Conservation (phyloP, 2,113 vertebrate species). For the Grammomys surdaster region DNA sequence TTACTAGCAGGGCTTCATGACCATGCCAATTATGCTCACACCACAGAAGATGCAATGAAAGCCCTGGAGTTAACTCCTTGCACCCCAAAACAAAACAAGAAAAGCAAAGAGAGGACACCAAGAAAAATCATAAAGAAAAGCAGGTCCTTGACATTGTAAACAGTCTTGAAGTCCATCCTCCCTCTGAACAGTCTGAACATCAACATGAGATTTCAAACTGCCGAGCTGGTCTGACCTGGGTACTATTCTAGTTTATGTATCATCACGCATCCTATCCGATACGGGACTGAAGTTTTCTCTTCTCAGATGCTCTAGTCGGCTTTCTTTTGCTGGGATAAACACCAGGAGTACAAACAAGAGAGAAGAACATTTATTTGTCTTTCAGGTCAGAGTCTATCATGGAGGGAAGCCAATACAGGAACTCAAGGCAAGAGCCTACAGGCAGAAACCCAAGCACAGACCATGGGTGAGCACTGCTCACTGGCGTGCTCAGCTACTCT, state of each 20-base stretch:
- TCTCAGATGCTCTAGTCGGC: neutral
- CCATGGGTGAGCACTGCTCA: neutral
- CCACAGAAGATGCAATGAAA: neutral
- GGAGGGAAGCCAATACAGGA: neutral
- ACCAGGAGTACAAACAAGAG: neutral
- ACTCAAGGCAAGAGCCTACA: neutral
- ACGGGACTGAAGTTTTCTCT: slow-evolving; percentile 17
- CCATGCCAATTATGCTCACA: neutral
- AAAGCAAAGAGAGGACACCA: neutral
- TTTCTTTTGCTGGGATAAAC: neutral
- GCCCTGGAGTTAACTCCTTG: neutral
- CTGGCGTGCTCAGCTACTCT: neutral
- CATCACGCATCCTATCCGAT: slow-evolving; percentile 45
- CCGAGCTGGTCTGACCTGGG: neutral
- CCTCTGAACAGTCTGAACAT: neutral
- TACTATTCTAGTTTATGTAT: slow-evolving; percentile 38
- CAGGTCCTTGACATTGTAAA: neutral
- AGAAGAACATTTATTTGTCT: neutral
- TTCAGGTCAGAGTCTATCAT: neutral
- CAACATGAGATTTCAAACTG: neutral
- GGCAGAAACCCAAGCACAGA: neutral
- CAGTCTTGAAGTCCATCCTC: neutral
- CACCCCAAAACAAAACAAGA: neutral
- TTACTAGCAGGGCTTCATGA: neutral
- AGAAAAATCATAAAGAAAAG: slow-evolving; percentile 31